Evolutionary conservation across 1,140 invertebrate genomes (phyloP).

Genomic region (Acromyrmex heyeri): DNA sequence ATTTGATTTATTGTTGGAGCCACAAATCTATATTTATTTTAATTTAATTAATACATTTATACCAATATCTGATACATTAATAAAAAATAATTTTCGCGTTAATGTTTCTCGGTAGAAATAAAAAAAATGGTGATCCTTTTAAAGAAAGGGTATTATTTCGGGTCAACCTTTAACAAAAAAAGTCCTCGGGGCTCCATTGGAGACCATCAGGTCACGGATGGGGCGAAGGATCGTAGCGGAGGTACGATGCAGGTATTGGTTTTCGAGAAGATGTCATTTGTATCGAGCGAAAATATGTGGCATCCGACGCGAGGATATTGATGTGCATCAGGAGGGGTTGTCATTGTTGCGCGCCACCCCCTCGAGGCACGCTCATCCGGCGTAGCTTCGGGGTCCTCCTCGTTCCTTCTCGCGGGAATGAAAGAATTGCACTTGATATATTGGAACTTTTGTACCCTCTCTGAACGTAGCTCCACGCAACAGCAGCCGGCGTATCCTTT

Average conservation of each 20-base stretch:
- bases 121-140: slow-evolving; percentile 45
- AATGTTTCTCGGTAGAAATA: not conserved
- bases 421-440: slow-evolving; percentile 79
- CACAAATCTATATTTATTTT: not conserved
- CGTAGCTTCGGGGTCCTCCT: slow-evolving; percentile 27
- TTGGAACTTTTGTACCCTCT: slow-evolving; percentile 77
- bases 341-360: slow-evolving; percentile 75
- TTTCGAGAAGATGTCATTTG: slow-evolving; percentile 76
- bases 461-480: slow-evolving; percentile 70
- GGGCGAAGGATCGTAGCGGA: slow-evolving; percentile 61
- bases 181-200: not conserved
- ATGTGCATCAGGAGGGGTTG: slow-evolving; percentile 74
- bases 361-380: slow-evolving; percentile 58
- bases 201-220: slow-evolving; percentile 61
- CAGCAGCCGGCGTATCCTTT: slow-evolving; percentile 78
- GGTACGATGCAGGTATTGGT: slow-evolving; percentile 71
- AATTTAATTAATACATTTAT: not conserved
- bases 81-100: not conserved
- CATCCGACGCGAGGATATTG: slow-evolving; percentile 76
- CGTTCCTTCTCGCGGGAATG: slow-evolving; percentile 56
- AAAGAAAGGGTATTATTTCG: slow-evolving; percentile 73
- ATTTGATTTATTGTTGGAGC: too few relatives aligned
- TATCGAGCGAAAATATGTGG: slow-evolving; percentile 77
- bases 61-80: too few relatives aligned
- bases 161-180: slow-evolving; percentile 34